Base-by-base conservation (phyloP, 2,113 vertebrate genomes). In the Lophius piscatorius region DNA sequence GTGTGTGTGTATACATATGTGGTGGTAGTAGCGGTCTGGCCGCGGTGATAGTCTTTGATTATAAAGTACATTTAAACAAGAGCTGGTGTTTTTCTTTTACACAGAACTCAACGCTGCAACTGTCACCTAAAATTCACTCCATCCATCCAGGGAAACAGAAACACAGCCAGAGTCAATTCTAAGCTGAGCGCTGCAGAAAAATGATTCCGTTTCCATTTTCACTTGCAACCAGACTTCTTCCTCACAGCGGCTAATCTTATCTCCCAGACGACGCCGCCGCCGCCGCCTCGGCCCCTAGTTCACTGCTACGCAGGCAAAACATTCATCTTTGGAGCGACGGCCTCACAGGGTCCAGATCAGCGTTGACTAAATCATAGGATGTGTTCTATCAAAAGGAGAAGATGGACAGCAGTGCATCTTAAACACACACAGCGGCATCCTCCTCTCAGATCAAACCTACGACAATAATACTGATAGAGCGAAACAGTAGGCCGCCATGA, bases 271-370 rank as follows among this genome's bases (percentile, higher is more conserved):
- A 52, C 7, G 1, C 24, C 16, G 47, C 31, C 24, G 49, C 16
- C 3, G n/a, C 12, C 16, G 22, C 39, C 35, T 33, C 28, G 21
- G 28, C 18, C 47, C 5, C 31, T 8, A 45, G 44, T 47, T 48
- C 47, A 47, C 29, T 62, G 49, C 38, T 52, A 16, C 36, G 42
- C 39, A 72, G 63, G 57, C 50, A 70, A 68, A 68, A 60, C 75
- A 67, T 76, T 78, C 57, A 68, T 60, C 79, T 81, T 82, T 82
- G 68, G 80, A 77, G 78, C 64, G 24, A 50, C 45, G 74, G 50
- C 57, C 41, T 63, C 41, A 23, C n/a, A 35, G 26, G 50, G 36
- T 69, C 41, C 42, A 13, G 57, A 73, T 70, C 45, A 3, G 4
- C 4, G 14, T 10, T 36, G 58, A 35, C 51, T 13, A 57, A 67